Evolutionary conservation across 2,888 invertebrate species (phyloP), one percentile per base, ranked within the genome.

Genomic region (Tipula confusa): DNA sequence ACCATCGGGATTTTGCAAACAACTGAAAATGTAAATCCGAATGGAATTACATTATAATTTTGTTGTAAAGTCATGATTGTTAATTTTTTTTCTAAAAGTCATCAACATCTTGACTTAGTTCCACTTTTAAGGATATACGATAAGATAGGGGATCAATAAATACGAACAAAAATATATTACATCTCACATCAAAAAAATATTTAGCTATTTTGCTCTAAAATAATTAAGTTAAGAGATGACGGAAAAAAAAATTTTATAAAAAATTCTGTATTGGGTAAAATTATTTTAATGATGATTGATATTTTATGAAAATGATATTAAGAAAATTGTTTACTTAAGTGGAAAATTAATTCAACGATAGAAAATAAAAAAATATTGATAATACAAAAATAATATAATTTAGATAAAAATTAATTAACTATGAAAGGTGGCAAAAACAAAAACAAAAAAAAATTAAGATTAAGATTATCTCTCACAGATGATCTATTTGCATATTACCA

Each of bases 231-330:
- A 64, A 64, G 24, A 64, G 64, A 64, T 9, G 64, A 64, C 64
- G 43, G 24, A 43, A 64, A 24, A 64, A 64, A 64, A 64, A 64
- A 43, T n/a, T 7, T 38, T 38, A 11, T 38, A 38, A 33, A 33
- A 9, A 33, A 33, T 33, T 15, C 6, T 24, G 24, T 64, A 64
- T 64, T 64, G 64, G 64, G 64, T 7, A 64, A 64, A 64, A 24
- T 64, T 64, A 64, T 64, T 64, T 64, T 64, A 64, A 64, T 64
- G 64, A 64, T 64, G 64, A 64, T 64, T 64, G 64, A 64, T 64
- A 64, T 64, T 64, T 64, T 64, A 64, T 64, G 64, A 64, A 64
- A 64, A 64, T 64, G 64, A 64, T 64, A 64, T 64, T 64, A 64
- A 24, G 64, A 64, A 64, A 64, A 64, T 64, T 64, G 64, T 64